These are phyloP conservation scores for Hydriomena furcata DNA, from an alignment of 2,888 invertebrate species.

Conservation along the genomic window DNA sequence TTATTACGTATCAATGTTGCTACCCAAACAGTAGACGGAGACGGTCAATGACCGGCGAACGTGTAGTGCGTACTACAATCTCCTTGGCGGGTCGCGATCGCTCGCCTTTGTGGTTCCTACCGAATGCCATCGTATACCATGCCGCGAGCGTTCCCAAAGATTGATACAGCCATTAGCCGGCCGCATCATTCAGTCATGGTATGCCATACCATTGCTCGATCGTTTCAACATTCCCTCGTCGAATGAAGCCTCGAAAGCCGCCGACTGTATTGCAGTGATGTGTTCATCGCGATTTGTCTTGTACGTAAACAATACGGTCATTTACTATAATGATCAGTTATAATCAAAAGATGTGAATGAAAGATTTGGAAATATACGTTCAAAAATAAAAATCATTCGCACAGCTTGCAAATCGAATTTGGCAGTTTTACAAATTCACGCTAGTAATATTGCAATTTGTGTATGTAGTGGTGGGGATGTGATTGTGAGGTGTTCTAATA, in stretches of 20 bases:
- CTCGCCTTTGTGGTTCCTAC: conserved; percentile 20
- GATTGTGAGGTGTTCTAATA: conserved; percentile 14
- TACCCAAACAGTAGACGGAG: conserved; percentile 37
- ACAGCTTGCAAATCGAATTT: too few relatives aligned
- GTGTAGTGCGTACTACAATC: conserved; percentile 30
- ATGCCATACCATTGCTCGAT: conserved; percentile 10
- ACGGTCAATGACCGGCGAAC: conserved; percentile 39
- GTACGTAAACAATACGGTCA: conserved; percentile 25
- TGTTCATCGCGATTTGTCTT: conserved; percentile 25
- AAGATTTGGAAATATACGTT: too few relatives aligned
- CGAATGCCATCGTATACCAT: conserved; percentile 18
- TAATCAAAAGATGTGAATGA: too few relatives aligned
- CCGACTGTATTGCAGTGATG: conserved; percentile 23
- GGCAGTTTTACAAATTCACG: conserved; percentile 17
- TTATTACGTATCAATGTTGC: conserved; percentile 37
- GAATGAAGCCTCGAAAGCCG: conserved; percentile 6
- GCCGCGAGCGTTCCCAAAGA: conserved; percentile 32
- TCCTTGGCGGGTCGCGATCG: conserved; percentile 28
- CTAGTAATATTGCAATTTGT: conserved; percentile 19
- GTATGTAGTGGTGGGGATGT: conserved; percentile 24
- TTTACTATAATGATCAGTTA: too few relatives aligned
- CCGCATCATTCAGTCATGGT: conserved; percentile 32
- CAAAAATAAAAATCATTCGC: too few relatives aligned
- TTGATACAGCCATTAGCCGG: conserved; percentile 31
- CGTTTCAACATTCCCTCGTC: conserved; percentile 15